These are phyloP conservation scores for Micromesistius poutassou DNA, from an alignment of 2,797 vertebrate species.

Conservation along the genomic window DNA sequence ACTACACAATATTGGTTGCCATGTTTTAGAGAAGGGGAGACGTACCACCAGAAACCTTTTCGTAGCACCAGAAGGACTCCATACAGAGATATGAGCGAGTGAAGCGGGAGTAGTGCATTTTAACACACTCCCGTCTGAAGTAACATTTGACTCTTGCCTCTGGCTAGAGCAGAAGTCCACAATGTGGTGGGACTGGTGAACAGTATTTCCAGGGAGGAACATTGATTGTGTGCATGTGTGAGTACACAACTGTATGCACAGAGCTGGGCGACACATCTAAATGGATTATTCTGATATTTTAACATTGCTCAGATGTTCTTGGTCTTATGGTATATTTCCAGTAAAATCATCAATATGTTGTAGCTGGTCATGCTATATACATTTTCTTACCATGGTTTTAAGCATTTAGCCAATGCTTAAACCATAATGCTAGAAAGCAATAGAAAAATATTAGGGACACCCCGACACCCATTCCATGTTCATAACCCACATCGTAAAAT, in stretches of 20 bases:
- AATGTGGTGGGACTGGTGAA: conserved; percentile 12
- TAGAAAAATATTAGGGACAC: not conserved
- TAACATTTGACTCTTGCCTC: not conserved
- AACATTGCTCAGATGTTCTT: conserved; percentile 2
- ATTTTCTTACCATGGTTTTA: not conserved
- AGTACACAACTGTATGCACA: conserved; percentile 28
- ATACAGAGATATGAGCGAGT: not conserved
- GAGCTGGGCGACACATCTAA: not conserved
- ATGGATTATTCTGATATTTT: not conserved
- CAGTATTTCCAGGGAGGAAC: conserved; percentile 13
- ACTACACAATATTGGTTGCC: not conserved
- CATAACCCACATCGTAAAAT: not conserved
- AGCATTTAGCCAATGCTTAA: not conserved
- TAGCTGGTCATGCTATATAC: not conserved
- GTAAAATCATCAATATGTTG: conserved; percentile 1
- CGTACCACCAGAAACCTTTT: not conserved
- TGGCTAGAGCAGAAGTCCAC: no score
- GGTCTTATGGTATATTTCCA: not conserved
- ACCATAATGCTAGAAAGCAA: not conserved
- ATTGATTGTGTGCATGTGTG: conserved; percentile 19
- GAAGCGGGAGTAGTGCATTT: not conserved
- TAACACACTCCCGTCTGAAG: conserved; percentile 9
- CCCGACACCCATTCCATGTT: not conserved
- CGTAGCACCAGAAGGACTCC: conserved; percentile 2
- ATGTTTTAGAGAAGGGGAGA: not conserved